phyloP scores from a whole-genome alignment of 2,113 vertebrate genomes.

The Pedetes capensis region DNA sequence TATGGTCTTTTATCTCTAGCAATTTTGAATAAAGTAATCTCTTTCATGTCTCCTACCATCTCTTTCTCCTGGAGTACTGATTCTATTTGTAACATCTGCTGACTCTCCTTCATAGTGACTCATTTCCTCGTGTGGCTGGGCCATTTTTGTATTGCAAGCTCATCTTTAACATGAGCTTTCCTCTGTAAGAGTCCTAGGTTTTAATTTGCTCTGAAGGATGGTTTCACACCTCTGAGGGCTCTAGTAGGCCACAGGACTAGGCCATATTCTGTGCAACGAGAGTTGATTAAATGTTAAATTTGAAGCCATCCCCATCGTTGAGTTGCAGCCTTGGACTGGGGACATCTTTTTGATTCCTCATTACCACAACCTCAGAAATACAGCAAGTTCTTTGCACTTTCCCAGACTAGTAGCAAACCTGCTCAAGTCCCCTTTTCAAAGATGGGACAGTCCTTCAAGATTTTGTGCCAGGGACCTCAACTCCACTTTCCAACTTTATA shows the following conservation, averaged over 20 bases:
- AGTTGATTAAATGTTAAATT: conserved; percentile 9
- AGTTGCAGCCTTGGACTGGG: not conserved
- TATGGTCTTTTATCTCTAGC: not conserved
- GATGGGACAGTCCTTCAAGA: not conserved
- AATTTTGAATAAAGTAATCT: not conserved
- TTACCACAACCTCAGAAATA: not conserved
- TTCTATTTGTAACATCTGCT: not conserved
- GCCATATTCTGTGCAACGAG: not conserved
- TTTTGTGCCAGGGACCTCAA: not conserved
- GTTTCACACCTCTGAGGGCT: not conserved
- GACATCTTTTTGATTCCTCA: not conserved
- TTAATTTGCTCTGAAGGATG: not conserved
- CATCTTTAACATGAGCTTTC: not conserved
- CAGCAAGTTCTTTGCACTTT: not conserved
- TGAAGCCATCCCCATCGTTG: not conserved
- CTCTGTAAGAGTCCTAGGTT: not conserved
- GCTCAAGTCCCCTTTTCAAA: not conserved
- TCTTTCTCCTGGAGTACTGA: not conserved
- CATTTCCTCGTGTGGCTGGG: not conserved
- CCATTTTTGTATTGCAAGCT: not conserved
- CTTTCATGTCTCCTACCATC: not conserved
- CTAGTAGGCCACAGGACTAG: not conserved
- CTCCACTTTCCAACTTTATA: not conserved
- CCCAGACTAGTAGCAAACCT: not conserved
- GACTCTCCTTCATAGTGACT: not conserved